phyloP scores from a whole-genome alignment of 2,888 invertebrate genomes.

The Serripes groenlandicus region DNA sequence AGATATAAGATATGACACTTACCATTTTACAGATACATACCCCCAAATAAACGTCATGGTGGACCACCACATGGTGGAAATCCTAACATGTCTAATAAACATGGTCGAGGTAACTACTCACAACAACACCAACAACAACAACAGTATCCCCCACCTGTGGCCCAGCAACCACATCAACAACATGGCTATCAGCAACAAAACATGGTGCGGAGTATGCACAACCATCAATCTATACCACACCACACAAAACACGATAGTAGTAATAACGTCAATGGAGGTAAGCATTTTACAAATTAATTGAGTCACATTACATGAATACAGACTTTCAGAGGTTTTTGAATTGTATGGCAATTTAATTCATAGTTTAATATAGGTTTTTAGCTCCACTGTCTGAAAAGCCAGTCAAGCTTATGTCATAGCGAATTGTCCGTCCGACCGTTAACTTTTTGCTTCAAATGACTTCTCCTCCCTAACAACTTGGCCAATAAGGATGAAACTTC shows the following conservation, averaged over 20 bases:
- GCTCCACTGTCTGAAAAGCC: too few species aligned
- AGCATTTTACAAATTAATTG: neutral
- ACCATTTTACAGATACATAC: conserved; percentile 69
- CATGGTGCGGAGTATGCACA: neutral
- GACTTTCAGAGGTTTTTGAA: too few species aligned
- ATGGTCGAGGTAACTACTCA: conserved; percentile 47
- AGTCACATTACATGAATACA: too few species aligned
- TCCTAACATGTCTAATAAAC: conserved; percentile 39
- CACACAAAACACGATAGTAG: conserved; percentile 19
- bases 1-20: too few species aligned
- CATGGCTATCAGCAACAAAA: neutral
- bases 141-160: conserved; percentile 27
- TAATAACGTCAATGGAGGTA: conserved; percentile 45
- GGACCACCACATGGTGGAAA: conserved; percentile 22
- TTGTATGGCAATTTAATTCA: too few species aligned
- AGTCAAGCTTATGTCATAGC: too few species aligned
- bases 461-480: too few species aligned
- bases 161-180: conserved; percentile 26
- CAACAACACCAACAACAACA: conserved; percentile 39
- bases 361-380: too few species aligned
- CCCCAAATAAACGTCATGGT: conserved; percentile 69
- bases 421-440: too few species aligned
- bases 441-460: too few species aligned
- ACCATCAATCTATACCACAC: neutral
- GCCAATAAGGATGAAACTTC: too few species aligned